Evolutionary conservation across 2,888 invertebrate species (phyloP).

Genomic region (Latrodectus elegans): DNA sequence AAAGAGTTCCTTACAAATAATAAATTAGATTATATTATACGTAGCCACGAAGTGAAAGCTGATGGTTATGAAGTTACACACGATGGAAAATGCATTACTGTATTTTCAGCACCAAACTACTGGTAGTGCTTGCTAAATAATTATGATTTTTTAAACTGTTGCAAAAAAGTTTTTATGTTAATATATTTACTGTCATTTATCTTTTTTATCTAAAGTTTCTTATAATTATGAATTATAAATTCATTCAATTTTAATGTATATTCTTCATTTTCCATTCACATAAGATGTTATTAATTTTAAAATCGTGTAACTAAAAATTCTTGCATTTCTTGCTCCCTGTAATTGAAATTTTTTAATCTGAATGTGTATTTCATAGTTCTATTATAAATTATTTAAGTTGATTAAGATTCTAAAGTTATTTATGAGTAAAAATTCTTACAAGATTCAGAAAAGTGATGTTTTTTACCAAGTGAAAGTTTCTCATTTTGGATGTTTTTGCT

Average conservation of each 20-base stretch:
- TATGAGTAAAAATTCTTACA: no score
- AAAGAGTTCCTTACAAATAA: slow-evolving; percentile 87
- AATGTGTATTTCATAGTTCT: no score
- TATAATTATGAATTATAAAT: not conserved
- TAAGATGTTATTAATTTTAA: no score
- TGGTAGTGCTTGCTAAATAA: slow-evolving; percentile 80
- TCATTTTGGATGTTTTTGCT: no score
- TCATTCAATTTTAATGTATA: not conserved
- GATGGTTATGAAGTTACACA: slow-evolving; percentile 97
- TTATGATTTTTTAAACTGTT: not conserved
- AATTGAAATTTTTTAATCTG: no score
- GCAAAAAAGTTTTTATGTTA: not conserved
- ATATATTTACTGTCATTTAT: not conserved
- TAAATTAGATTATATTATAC: slow-evolving; percentile 92
- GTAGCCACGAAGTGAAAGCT: slow-evolving; percentile 98
- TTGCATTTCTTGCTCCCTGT: no score
- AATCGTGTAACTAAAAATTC: no score
- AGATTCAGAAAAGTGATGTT: no score
- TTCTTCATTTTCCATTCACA: not conserved
- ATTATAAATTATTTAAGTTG: no score
- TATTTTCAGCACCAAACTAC: slow-evolving; percentile 99
- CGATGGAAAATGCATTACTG: slow-evolving; percentile 96
- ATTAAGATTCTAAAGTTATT: no score
- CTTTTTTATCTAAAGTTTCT: not conserved
- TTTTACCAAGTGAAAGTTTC: no score